Base-by-base conservation (phyloP, 2,113 vertebrate species). In the Brachyistius frenatus region DNA sequence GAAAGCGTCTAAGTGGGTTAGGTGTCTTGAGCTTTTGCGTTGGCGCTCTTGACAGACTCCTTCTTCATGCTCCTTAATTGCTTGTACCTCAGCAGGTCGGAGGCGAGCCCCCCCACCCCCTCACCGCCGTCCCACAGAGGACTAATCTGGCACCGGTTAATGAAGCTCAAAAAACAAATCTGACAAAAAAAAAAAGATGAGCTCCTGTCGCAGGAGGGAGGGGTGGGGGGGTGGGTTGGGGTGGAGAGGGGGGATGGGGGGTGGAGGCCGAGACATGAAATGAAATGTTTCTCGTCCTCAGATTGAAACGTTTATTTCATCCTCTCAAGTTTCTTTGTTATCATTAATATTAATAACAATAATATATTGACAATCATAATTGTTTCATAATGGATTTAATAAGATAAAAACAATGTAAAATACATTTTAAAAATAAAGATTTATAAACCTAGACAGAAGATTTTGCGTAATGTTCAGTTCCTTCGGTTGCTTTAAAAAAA, bases 1-100 rank as follows among this genome's bases (percentile, higher is more conserved):
- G 87, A 79, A 85, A 80, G 84, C 70, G 44, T 88, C 76, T 83
- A 93, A 94, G 90, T 93, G 93, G 91, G 92, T 94, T 91, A 91
- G 86, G 91, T 77, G 90, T 89, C 93, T 85, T 84, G 93, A 93
- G 94, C 91, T 77, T 89, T 85, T 63, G 79, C 76, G 63, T 78
- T 52, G 73, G n/a, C 7, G 56, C 81, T 81, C 76, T 39, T 90
- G 87, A 91, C 85, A 91, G 86, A 87, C 83, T 76, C 63, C 58
- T n/a, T 41, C 62, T 76, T 83, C 80, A 76, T 70, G 75, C 78
- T 88, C 46, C 80, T 90, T 94, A 93, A 94, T 94, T 93, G 93
- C 89, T 87, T 91, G 90, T 75, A 86, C 88, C 89, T 92, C 79
- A 1, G 73, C 91, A 91, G 93, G 93, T 91, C 85, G 83, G 80